Evolutionary conservation across 2,797 vertebrate genomes (phyloP).

Genomic region (Catostomus latipinnis): DNA sequence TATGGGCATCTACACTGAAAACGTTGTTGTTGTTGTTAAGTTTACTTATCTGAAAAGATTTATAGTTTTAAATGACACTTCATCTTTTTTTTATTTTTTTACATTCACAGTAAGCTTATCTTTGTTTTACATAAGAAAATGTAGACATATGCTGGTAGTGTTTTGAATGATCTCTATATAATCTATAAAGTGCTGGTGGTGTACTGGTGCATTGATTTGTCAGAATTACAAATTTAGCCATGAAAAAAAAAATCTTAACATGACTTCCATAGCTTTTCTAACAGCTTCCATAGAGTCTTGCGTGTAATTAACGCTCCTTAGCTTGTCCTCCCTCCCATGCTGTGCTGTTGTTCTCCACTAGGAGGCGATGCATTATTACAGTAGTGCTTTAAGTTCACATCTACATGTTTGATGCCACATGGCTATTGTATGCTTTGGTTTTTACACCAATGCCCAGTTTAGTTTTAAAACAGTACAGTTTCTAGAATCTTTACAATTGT

Average conservation of each 20-base stretch:
- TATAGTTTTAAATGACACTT: no score
- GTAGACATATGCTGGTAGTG: no score
- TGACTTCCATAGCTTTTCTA: not conserved
- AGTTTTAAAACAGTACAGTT: not conserved
- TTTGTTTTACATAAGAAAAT: no score
- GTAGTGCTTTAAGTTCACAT: not conserved
- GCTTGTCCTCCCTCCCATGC: conserved; percentile 18
- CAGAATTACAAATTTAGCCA: no score
- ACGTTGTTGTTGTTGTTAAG: not conserved
- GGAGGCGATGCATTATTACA: conserved; percentile 66
- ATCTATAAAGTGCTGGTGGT: no score
- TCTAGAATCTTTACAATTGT: not conserved
- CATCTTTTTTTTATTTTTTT: no score
- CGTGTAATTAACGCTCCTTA: not conserved
- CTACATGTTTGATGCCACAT: not conserved
- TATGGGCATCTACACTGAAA: not conserved
- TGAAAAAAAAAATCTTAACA: no score
- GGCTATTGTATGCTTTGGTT: conserved; percentile 41
- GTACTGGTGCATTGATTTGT: no score
- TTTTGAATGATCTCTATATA: no score
- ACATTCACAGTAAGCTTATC: no score
- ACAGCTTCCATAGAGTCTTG: no score
- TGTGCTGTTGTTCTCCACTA: conserved; percentile 60
- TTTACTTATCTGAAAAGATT: not conserved
- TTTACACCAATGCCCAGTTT: conserved; percentile 14